Percentiles rank a stretch among this genome's conserved stretches.
These are phyloP conservation scores for Gavialis gangeticus DNA, from an alignment of 2,113 vertebrate species.

Conservation along the genomic window DNA sequence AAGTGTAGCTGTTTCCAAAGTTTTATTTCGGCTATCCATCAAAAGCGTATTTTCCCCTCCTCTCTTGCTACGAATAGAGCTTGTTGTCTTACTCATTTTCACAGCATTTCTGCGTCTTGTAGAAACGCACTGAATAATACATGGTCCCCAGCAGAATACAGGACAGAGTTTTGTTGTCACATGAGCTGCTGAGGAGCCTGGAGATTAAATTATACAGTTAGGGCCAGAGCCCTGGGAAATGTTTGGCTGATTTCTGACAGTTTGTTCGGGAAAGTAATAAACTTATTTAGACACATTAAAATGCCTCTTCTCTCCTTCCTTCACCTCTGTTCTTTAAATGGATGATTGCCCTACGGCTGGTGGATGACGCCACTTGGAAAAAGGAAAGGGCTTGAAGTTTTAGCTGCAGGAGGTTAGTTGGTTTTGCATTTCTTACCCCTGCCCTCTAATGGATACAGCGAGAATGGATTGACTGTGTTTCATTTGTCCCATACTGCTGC, in stretches of 20 bases:
- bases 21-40: background rate
- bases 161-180: background rate
- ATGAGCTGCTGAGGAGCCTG: background rate
- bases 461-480: background rate
- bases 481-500: background rate
- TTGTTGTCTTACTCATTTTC: background rate
- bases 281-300: background rate
- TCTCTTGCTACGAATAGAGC: background rate
- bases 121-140: background rate
- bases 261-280: conserved; percentile 22
- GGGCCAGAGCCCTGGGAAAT: conserved; percentile 4
- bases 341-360: background rate
- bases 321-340: background rate
- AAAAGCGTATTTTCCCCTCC: background rate
- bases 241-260: conserved; percentile 36
- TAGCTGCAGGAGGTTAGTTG: background rate
- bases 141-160: background rate
- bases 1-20: background rate
- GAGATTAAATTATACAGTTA: conserved; percentile 33
- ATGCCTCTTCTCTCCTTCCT: background rate
- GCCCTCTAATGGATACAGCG: background rate
- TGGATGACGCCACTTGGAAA: background rate
- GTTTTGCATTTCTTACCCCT: background rate
- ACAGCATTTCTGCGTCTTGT: background rate
- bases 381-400: background rate